These are phyloP conservation scores for Panthera leo DNA, from an alignment of 2,113 vertebrate species.

Conservation along the genomic window DNA sequence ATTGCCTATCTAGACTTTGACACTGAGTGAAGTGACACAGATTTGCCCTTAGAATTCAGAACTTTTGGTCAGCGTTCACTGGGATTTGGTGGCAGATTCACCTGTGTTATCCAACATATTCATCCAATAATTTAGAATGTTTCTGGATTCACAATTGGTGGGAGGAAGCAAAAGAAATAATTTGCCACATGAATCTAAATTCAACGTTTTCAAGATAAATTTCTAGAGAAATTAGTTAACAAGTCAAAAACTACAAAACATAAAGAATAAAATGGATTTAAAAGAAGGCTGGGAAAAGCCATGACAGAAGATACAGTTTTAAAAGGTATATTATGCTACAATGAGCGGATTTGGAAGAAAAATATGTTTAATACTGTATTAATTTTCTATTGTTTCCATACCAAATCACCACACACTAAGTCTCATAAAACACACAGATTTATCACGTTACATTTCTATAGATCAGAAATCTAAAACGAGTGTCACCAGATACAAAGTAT, in stretches of 20 bases:
- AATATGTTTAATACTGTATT: not conserved
- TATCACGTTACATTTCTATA: not conserved
- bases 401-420: not conserved
- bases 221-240: not conserved
- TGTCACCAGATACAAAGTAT: not conserved
- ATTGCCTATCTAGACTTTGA: not conserved
- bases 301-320: not conserved
- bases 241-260: not conserved
- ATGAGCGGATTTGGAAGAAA: not conserved
- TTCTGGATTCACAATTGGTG: not conserved
- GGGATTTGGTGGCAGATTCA: not conserved
- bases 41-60: not conserved
- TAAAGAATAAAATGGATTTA: not conserved
- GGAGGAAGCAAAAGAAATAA: not conserved
- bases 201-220: not conserved
- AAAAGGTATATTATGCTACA: not conserved
- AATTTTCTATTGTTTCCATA: not conserved
- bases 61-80: not conserved
- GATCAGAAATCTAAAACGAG: not conserved
- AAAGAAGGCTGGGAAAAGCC: not conserved
- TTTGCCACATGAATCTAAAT: not conserved
- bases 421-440: not conserved
- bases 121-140: not conserved
- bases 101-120: not conserved
- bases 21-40: not conserved